Base-by-base conservation (phyloP, 30 jellyfish, hydroid and myxozoan species). In the Turritopsis rubra region DNA sequence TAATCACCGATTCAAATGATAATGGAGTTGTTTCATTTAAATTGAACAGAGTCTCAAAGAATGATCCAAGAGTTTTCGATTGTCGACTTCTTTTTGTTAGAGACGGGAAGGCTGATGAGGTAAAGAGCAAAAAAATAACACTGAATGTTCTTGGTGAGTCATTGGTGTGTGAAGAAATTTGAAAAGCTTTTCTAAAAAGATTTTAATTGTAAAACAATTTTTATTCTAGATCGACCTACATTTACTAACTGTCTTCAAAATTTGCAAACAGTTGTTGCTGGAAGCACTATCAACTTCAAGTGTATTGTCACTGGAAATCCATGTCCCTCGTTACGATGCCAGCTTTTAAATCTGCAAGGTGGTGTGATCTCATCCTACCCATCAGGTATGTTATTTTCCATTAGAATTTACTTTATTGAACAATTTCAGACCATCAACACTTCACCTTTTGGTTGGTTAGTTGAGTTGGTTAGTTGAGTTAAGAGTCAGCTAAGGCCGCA, bases 281-380 rank as follows among this genome's bases (percentile, higher is more conserved):
- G 1, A 16, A 66, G 53, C 20, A 1, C 78, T 22, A 23, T 80
- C 53, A 22, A 54, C 5, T 41, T 80, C 54, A 80, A 41, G 20
- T 54, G 81, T 27, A 31, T 23, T 23, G 81, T 65, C 24, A 0
- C 41, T 80, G 87, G 87, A 23, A 80, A 80, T 53, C 87, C 87
- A 16, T 19, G 17, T 19, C 87, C 87, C 20, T 31, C 29, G 16
- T 80, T 80, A 41, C 21, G 28, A 16, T 80, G 87, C 1, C 26
- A 1, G 20, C 79, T 80, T 0, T 21, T 80, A 24, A 18, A 81
- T 20, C 20, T 26, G 17, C 29, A 31, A 41, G 81, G 87, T 18
- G 52, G 0, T 18, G 9, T 52, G 17, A 18, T 80, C 0, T 18
- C 7, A 0, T 1, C 16, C 8, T 52, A 41, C 18, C 87, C n/a